These are phyloP conservation scores for Actinia equina DNA, from an alignment of 64 coral and sea anemone species.

Conservation along the genomic window DNA sequence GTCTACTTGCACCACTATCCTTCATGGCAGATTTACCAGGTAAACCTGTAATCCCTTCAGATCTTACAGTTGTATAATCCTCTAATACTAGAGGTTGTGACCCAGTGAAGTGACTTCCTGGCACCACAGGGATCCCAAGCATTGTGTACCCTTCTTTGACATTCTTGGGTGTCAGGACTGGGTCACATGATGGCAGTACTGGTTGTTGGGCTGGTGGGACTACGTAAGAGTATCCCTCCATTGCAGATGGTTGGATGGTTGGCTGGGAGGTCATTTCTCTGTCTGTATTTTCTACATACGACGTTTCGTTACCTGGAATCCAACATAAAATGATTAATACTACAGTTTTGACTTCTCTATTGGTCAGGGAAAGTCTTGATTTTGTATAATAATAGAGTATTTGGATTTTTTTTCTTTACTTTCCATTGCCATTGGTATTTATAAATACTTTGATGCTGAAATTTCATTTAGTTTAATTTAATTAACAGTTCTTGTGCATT, in stretches of 20 bases:
- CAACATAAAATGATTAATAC: neutral
- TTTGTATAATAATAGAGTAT: no score
- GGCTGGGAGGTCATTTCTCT: neutral
- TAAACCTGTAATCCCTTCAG: neutral
- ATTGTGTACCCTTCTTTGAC: constrained; percentile 35
- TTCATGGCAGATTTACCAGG: neutral
- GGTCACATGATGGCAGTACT: neutral
- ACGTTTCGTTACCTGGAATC: neutral
- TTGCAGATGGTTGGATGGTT: neutral
- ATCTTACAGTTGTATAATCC: constrained; percentile 6
- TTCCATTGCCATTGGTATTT: no score
- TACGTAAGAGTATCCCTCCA: neutral
- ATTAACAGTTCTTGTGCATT: no score
- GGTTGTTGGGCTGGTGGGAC: neutral
- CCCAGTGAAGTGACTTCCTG: neutral
- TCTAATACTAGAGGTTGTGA: neutral
- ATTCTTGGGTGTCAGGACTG: neutral
- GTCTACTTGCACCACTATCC: neutral
- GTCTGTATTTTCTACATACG: neutral
- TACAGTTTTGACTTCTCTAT: no score
- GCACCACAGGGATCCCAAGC: constrained; percentile 24
- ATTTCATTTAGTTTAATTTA: no score
- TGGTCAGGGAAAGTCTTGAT: no score
- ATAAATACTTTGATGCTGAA: no score
- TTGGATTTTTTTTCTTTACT: no score